Evolutionary conservation across 2,113 vertebrate species (phyloP).

Genomic region (Esox niger): DNA sequence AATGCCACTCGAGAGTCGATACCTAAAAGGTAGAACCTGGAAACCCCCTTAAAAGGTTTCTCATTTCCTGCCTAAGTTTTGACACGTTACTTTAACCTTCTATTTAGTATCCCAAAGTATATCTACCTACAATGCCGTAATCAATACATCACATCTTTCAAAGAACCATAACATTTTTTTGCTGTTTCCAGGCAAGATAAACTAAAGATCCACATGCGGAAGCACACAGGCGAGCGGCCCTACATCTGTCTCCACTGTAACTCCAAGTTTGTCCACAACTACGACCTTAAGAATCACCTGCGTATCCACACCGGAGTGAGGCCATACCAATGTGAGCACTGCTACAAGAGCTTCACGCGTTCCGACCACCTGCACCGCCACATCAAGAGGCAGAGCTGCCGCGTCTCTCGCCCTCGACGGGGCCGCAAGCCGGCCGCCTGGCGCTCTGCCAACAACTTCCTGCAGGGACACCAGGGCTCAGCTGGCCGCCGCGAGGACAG

Average conservation of each 20-base stretch:
- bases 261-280: constrained; percentile 98
- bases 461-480: constrained; percentile 70
- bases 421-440: constrained; percentile 87
- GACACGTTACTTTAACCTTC: background rate
- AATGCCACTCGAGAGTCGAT: constrained; percentile 61
- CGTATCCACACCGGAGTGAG: constrained; percentile 96
- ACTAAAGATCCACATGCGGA: constrained; percentile 98
- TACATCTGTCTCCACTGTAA: constrained; percentile 99
- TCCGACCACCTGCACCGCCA: constrained; percentile 96
- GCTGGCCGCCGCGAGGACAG: constrained; percentile 66
- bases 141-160: background rate
- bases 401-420: constrained; percentile 81
- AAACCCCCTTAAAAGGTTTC: constrained; percentile 47
- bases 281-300: constrained; percentile 99
- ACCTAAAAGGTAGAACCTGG: constrained; percentile 47
- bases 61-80: constrained; percentile 22
- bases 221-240: constrained; percentile 95
- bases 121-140: background rate
- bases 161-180: background rate
- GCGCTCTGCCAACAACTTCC: constrained; percentile 76
- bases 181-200: constrained; percentile 88
- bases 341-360: constrained; percentile 98
- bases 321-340: constrained; percentile 97
- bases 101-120: background rate
- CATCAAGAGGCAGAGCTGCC: constrained; percentile 96